Base-by-base conservation (phyloP, 2,888 invertebrate species). In the Tromatobia lineatoria region DNA sequence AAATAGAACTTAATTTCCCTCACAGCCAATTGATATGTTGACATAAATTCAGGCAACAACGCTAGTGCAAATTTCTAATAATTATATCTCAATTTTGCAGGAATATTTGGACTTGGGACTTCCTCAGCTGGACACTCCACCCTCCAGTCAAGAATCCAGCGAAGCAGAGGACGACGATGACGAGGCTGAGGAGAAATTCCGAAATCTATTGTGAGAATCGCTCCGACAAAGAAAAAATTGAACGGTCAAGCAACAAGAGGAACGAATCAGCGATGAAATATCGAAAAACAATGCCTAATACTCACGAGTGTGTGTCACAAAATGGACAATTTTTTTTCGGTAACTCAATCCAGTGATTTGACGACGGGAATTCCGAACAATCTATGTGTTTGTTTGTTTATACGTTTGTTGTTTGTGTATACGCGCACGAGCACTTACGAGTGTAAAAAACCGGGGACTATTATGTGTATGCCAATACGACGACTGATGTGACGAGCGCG, bases 81-180 rank as follows among this genome's bases (percentile, higher is more conserved):
- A 59, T 34, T 50, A 29, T 23, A 59, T 66, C 42, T 70, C 20
- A 13, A 25, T 57, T 34, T 69, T 29, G 76, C 70, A 95, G 95
- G 98, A 98, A 93, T 98, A 98, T 93, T 94, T 99, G 91, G 98
- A 98, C 93, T 95, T 99, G 78, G 97, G 97, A 47, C 95, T 98
- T 45, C 98, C 98, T 2, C 97, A 97, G 90, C 93, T 98, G 80
- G 97, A 98, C 93, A 98, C 98, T 0, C 98, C 98, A n/a, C 97
- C 98, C 0, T 97, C 97, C 3, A 97, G 97, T 91, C 97, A 97
- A 91, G 97, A 97, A 88, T 96, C 96, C 13, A 96, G 96, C 82
- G 96, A 95, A 10, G 96, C 96, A 75, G 95, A 95, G 23, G 90
- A 91, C 52, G 90, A 90, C 47, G 92, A 90, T 25, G 88, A 90